phyloP scores from a whole-genome alignment of 2,888 invertebrate species.

The Athetis lepigone region DNA sequence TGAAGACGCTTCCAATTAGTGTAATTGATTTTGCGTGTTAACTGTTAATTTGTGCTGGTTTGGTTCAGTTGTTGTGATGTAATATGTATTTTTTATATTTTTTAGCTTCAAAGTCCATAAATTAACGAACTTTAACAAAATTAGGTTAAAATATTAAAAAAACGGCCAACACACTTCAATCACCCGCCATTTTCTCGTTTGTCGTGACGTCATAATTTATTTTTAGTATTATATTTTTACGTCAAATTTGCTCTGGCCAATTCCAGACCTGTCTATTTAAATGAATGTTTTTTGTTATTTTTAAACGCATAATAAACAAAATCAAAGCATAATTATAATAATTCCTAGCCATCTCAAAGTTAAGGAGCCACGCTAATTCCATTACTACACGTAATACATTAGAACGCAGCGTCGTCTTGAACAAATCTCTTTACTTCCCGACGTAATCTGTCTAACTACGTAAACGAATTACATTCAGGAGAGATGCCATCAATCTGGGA shows the following conservation, averaged over 20 bases:
- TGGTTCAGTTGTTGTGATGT: not conserved
- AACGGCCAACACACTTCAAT: no score
- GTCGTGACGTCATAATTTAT: no score
- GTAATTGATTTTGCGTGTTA: conserved; percentile 58
- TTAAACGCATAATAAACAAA: no score
- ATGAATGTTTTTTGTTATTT: no score
- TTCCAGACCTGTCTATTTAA: no score
- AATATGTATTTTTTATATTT: no score
- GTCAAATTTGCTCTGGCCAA: no score
- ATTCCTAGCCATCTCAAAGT: conserved; percentile 32
- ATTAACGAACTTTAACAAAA: no score
- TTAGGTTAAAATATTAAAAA: no score
- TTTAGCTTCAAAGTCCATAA: no score
- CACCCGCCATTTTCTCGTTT: no score
- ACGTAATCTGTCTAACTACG: conserved; percentile 65
- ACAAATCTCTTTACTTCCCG: conserved; percentile 64
- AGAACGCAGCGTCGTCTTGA: conserved; percentile 49
- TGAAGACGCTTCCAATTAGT: conserved; percentile 57
- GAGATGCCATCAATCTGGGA: conserved; percentile 45
- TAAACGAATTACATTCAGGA: conserved; percentile 64
- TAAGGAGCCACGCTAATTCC: conserved; percentile 46
- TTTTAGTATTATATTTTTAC: no score
- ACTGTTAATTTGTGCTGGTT: conserved; percentile 16
- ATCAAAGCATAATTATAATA: conserved; percentile 25
- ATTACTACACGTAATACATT: conserved; percentile 60